Base-by-base conservation (phyloP, 2,113 vertebrate species). In the Neotragus pygmaeus region DNA sequence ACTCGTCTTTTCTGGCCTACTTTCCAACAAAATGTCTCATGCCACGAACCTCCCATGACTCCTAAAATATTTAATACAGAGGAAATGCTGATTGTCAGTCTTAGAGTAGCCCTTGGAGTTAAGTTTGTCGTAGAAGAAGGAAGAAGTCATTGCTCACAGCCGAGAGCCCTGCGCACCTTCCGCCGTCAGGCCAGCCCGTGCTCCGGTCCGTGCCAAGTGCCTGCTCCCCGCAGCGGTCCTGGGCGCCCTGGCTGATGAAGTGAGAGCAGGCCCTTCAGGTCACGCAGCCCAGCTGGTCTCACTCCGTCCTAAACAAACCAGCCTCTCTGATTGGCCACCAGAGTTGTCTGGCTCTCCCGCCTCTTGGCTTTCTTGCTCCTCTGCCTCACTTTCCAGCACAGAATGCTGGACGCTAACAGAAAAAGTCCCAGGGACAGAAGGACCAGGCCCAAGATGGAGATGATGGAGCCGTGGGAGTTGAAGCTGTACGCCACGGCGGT, bases 391-490 rank as follows among this genome's bases (percentile, higher is more conserved):
- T 99, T 99, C 99, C 99, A 99, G 99, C 99, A 99, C 89, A 99
- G 77, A 0, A 98, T 99, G 0, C 99, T 99, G 96, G 99, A 99
- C 3, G 98, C 99, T 51, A 99, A 91, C 92, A 99, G 98, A 84
- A 99, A 98, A 11, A 99, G 98, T 96, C 99, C 99, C 0, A 98
- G 98, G 2, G 99, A 99, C 49, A 99, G 98, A 57, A 99, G 98
- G 89, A 99, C 99, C 98, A 99, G 98, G 62, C 99, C 99, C 0
- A 99, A 98, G 78, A 99, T 98, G 0, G 99, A 99, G 98, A 99
- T 99, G 98, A 99, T 99, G 51, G 99, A 99, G 14, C 99, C 99
- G 0, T 99, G 99, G 1, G 99, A 99, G 96, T 99, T 99, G 99
- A 99, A 99, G 99, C 99, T 99, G 98, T 99, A 99, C 0, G 99